Evolutionary conservation across 64 coral and sea anemone genomes (phyloP), one percentile per base, ranked within the genome.

Genomic region (Orbicella faveolata): DNA sequence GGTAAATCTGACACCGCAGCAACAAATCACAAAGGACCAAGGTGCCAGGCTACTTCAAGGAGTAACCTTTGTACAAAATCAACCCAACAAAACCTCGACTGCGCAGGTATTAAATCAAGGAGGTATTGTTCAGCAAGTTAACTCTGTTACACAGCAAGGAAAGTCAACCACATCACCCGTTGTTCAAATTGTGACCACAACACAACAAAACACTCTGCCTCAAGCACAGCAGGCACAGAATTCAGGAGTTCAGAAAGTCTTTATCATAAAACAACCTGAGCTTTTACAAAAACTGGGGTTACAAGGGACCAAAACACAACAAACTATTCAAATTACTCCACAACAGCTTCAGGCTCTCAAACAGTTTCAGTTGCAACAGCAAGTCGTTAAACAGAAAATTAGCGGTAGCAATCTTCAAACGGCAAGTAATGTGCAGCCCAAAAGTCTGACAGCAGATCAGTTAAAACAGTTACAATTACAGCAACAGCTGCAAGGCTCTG

Each of bases 231-330:
- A 87, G 62, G 67, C 66, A 15, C 91, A 90, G 17, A 90, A 83
- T 70, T 44, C 92, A 48, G 88, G 92, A 11, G 84, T 94, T 52
- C 95, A 96, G 77, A 96, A 96, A 62, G 95, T 96, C 0, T 94
- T 96, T 77, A 96, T 96, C 65, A 96, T 96, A 69, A 96, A 94
- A 84, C 95, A 96, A 69, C 95, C 95, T 51, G 92, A 96, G 33
- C 52, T 96, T 10, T 85, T 96, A 75, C 95, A 96, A 72, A 96
- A 94, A 62, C 83, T 96, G 23, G 92, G 91, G 10, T 69, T 94
- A 57, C 95, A 96, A 33, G 92, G 95, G 64, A 37, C 80, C 21
- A 96, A 94, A 75, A 78, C 92, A 68, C 92, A 93, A 52, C 95
- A 96, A 44, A 94, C 95, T 61, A 90, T 96, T 75, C 95, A 96